Conservation (phyloP, 2,888 invertebrate genomes). For the Agrochola macilenta region DNA sequence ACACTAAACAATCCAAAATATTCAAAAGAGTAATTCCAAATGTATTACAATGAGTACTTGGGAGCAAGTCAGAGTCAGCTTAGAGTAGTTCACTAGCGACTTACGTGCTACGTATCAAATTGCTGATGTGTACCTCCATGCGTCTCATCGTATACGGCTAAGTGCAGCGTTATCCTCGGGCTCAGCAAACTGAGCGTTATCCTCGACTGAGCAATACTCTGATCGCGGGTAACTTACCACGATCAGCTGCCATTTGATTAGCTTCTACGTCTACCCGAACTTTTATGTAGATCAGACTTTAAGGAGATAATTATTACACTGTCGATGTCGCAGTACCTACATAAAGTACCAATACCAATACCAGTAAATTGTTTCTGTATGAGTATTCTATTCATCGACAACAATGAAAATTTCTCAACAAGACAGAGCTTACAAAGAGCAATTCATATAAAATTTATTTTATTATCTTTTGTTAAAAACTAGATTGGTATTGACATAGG, state of each 20-base stretch:
- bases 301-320: not conserved
- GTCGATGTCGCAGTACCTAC: not conserved
- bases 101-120: not conserved
- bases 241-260: not conserved
- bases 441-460: too few species aligned
- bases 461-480: not conserved
- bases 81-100: not conserved
- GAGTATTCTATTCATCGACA: not conserved
- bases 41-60: not conserved
- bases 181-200: not conserved
- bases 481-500: not conserved
- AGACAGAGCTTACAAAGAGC: not conserved
- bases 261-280: not conserved
- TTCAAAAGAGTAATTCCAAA: not conserved
- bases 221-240: not conserved
- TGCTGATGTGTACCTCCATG: not conserved
- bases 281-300: not conserved
- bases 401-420: not conserved
- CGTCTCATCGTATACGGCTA: not conserved
- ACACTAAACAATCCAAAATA: not conserved
- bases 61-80: not conserved
- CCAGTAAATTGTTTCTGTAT: not conserved
- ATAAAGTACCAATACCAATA: too few species aligned
- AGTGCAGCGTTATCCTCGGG: conserved; percentile 6
- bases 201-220: not conserved